Percentiles rank a stretch among this genome's conserved stretches.
phyloP scores from a whole-genome alignment of 2,113 vertebrate species.

The Tapirus terrestris region DNA sequence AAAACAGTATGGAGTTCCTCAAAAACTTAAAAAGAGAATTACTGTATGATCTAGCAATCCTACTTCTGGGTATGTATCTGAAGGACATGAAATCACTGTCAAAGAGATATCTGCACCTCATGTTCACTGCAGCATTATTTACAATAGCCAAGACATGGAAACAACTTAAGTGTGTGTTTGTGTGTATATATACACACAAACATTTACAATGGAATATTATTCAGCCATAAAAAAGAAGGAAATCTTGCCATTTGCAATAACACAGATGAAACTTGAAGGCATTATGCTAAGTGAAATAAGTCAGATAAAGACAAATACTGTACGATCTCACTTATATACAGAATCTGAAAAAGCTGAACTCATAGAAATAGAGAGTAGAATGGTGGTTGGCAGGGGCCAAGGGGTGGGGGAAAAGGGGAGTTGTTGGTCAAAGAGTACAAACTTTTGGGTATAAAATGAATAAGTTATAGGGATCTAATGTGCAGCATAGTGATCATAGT shows the following conservation, averaged over 20 bases:
- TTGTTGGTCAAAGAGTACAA: not conserved
- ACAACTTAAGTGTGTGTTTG: not conserved
- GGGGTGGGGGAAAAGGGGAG: not conserved
- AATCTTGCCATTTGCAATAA: not conserved
- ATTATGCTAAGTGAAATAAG: not conserved
- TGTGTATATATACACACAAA: not conserved
- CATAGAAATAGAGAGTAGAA: not conserved
- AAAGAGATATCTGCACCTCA: not conserved
- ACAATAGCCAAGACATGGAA: not conserved
- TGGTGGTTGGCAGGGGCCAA: not conserved
- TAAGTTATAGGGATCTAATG: not conserved
- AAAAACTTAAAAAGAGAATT: not conserved
- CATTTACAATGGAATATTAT: not conserved
- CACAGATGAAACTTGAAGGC: not conserved
- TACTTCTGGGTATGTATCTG: not conserved
- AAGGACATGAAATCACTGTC: not conserved
- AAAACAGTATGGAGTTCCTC: not conserved
- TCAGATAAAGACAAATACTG: not conserved
- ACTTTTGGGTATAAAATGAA: not conserved
- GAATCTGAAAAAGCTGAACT: not conserved
- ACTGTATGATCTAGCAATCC: not conserved
- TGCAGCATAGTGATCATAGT: not conserved
- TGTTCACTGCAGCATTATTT: not conserved
- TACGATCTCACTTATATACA: not conserved
- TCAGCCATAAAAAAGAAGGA: not conserved